These are phyloP conservation scores for Haplotaxodon microlepis DNA, from an alignment of 2,113 vertebrate species.

Conservation along the genomic window DNA sequence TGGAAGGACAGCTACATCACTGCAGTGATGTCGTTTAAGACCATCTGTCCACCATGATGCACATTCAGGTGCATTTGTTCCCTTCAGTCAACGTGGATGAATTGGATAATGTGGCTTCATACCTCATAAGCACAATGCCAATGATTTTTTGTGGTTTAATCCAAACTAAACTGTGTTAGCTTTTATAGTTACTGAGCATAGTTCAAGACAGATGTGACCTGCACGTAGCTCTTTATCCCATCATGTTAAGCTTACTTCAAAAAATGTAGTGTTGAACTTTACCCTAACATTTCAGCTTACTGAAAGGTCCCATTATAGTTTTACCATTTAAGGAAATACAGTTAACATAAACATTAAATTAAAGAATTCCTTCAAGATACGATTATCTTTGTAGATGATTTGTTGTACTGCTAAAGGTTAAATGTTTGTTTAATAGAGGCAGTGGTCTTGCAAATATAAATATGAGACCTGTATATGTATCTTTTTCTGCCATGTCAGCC, in stretches of 20 bases:
- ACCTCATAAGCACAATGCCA: neutral
- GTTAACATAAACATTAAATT: neutral
- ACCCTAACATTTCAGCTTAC: neutral
- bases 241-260: neutral
- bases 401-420: neutral
- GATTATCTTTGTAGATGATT: neutral
- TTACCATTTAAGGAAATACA: neutral
- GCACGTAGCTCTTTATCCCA: neutral
- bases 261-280: neutral
- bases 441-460: neutral
- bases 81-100: neutral
- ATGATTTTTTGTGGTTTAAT: neutral
- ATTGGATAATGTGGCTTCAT: neutral
- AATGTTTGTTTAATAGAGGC: neutral
- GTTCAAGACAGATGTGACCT: neutral
- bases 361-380: neutral
- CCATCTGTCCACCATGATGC: neutral
- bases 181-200: neutral
- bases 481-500: neutral
- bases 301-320: neutral
- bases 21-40: neutral
- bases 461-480: neutral
- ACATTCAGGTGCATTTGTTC: neutral
- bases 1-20: neutral
- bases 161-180: neutral